Percentiles rank a stretch among this genome's conserved stretches.
Evolutionary conservation across 2,797 vertebrate genomes (phyloP).

Genomic region (Macropus fuliginosus): DNA sequence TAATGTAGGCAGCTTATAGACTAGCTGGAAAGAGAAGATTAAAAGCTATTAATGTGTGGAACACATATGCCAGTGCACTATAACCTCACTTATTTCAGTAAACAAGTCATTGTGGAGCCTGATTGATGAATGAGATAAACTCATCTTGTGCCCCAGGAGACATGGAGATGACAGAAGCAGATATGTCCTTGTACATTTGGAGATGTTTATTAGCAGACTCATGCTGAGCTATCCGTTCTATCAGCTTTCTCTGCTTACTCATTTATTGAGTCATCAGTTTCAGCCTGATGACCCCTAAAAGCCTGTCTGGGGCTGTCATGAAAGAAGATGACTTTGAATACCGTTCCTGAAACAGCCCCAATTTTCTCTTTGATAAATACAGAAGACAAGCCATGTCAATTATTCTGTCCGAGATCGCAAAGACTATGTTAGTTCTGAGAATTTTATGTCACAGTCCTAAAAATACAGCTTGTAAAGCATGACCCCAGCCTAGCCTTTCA

Average conservation of each 20-base stretch:
- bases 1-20: background rate
- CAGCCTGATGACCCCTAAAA: background rate
- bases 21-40: rapidly evolving
- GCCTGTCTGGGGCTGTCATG: rapidly evolving
- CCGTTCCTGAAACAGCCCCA: background rate
- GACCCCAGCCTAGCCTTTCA: background rate
- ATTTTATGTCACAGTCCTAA: background rate
- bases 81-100: background rate
- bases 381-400: background rate
- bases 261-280: background rate
- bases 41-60: background rate
- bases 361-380: background rate
- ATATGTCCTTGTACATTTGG: background rate
- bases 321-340: background rate
- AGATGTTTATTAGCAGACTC: background rate
- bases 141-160: background rate
- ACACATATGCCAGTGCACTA: background rate
- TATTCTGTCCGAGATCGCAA: background rate
- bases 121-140: rapidly evolving
- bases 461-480: background rate
- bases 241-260: background rate
- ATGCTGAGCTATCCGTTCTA: background rate
- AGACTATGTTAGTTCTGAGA: background rate
- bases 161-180: background rate
- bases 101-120: background rate